phyloP scores from a whole-genome alignment of 2,888 invertebrate genomes.

The Sesia apiformis region DNA sequence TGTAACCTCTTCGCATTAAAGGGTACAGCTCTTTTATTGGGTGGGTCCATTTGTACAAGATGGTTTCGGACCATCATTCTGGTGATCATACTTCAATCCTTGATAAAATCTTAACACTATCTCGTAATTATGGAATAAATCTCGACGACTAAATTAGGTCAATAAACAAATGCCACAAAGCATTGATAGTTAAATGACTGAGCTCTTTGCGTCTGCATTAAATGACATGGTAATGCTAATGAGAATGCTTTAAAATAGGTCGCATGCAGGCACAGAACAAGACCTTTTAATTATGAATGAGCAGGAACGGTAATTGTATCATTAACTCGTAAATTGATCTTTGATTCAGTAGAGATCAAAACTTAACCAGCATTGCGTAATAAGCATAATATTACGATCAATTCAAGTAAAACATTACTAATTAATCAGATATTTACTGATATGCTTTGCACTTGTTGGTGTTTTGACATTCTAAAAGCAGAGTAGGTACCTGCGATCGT shows the following conservation, averaged over 20 bases:
- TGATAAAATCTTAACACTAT: too few species aligned
- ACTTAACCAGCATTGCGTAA: background rate
- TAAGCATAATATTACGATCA: background rate
- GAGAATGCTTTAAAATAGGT: background rate
- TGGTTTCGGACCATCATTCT: too few species aligned
- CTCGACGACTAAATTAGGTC: too few species aligned
- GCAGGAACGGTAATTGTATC: conserved; percentile 17
- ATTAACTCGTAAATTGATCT: conserved; percentile 14
- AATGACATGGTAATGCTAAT: too few species aligned
- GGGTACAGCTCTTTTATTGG: too few species aligned
- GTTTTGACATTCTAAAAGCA: background rate
- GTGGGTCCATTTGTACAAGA: too few species aligned
- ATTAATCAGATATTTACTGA: background rate
- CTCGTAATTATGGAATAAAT: too few species aligned
- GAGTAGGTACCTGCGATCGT: background rate
- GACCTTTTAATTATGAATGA: conserved; percentile 5
- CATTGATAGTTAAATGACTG: too few species aligned
- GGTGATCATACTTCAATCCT: too few species aligned
- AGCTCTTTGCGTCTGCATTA: too few species aligned
- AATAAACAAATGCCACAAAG: too few species aligned
- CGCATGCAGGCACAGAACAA: background rate
- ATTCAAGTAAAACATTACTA: background rate
- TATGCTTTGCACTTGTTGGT: background rate
- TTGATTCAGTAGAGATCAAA: conserved; percentile 11
- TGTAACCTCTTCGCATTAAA: too few species aligned